Evolutionary conservation across 2,113 vertebrate species (phyloP), one percentile per base, ranked within the genome.

Genomic region (Thryonomys swinderianus): DNA sequence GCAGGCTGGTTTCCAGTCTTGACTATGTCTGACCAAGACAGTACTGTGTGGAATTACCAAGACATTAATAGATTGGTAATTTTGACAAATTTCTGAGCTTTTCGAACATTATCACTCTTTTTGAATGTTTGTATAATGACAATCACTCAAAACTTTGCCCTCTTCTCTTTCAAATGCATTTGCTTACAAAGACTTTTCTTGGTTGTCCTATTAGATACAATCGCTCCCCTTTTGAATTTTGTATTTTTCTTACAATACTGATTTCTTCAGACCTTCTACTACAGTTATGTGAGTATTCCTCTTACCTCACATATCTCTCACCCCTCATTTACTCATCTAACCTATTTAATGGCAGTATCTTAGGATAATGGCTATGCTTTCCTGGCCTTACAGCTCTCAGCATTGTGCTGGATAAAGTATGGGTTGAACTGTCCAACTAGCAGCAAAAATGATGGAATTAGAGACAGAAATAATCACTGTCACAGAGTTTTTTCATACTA

Each of bases 401-500:
- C 13, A 78, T 18, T 7, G 11, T 88, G 67, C 48, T 76, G 59
- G 84, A 34, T 25, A 92, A 40, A 91, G 53, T 73, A 30, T 40
- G 27, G 90, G 66, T 0, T 61, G 30, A 96, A 88, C 67, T 88
- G 42, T 51, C 79, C 53, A 95, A 83, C 32, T 40, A 91, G 62
- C 9, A 55, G 51, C 73, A 93, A 93, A 96, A 94, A 71, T 5
- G 51, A 94, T 51, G 45, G 57, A 84, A 93, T 53, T 34, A 32
- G 69, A 93, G 88, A 90, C 14, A 91, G 53, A 92, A 91, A 96
- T 81, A 81, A 85, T 59, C 79, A 76, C 61, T 10, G 78, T 66
- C 73, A 96, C 61, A 95, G 69, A 94, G 51, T 83, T 85, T 91
- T 85, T 76, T 66, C 94, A 86, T 74, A 81, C 91, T 89, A 95